These are phyloP conservation scores for Sebastes itinus DNA, from an alignment of 2,797 vertebrate species.

Conservation along the genomic window DNA sequence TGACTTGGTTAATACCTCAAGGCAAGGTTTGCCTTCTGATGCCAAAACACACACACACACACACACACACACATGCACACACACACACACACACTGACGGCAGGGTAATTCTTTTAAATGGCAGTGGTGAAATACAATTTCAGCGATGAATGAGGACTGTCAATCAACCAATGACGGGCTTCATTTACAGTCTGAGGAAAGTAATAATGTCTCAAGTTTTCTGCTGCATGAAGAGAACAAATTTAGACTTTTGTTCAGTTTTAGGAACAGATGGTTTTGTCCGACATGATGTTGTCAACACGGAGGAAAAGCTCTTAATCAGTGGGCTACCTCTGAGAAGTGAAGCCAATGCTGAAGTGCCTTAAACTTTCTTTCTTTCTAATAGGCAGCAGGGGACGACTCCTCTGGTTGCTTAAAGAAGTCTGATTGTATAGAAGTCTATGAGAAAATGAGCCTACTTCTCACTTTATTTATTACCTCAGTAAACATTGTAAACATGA, in stretches of 20 bases:
- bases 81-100: conserved; percentile 1
- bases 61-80: not conserved
- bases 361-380: too few relatives aligned
- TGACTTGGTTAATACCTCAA: conserved; percentile 65
- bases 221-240: not conserved
- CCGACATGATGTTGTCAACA: not conserved
- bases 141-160: conserved; percentile 54
- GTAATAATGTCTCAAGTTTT: not conserved
- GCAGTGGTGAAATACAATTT: conserved; percentile 41
- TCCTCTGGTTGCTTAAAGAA: too few relatives aligned
- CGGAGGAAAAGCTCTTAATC: too few relatives aligned
- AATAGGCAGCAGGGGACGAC: too few relatives aligned
- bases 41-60: conserved; percentile 17
- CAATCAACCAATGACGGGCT: conserved; percentile 34
- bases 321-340: too few relatives aligned
- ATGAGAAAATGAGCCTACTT: too few relatives aligned
- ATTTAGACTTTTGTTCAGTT: not conserved
- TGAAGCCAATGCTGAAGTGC: too few relatives aligned
- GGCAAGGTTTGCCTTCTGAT: conserved; percentile 51
- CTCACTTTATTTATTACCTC: too few relatives aligned
- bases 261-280: not conserved
- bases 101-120: conserved; percentile 50
- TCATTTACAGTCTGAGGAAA: conserved; percentile 6
- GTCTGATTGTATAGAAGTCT: too few relatives aligned
- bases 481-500: too few relatives aligned